Evolutionary conservation across 2,888 invertebrate genomes (phyloP).

Genomic region (Mactromeris polynyma): DNA sequence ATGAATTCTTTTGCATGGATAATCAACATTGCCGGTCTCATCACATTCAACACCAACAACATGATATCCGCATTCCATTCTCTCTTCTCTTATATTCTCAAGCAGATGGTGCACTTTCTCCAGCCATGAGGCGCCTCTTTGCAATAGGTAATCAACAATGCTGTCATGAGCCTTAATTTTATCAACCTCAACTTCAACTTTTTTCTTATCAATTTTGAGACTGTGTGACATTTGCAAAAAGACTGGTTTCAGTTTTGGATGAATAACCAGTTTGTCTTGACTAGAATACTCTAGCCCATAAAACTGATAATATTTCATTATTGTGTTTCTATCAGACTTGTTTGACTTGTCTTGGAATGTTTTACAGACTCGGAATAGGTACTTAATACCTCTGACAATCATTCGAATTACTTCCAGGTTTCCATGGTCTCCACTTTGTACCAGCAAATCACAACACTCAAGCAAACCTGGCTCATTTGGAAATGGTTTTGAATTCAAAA

Average conservation of each 20-base stretch:
- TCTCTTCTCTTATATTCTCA: conserved; percentile 25
- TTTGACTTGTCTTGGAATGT: conserved; percentile 52
- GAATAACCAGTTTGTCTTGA: conserved; percentile 50
- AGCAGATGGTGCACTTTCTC: conserved; percentile 25
- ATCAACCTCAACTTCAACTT: conserved; percentile 13
- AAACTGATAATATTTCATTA: conserved; percentile 64
- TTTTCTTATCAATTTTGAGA: conserved; percentile 27
- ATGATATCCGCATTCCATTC: conserved; percentile 26
- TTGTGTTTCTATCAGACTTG: conserved; percentile 54
- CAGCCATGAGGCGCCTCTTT: conserved; percentile 51
- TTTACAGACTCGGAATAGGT: conserved; percentile 63
- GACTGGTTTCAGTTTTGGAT: conserved; percentile 70
- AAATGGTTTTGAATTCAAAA: conserved; percentile 62
- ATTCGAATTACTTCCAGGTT: conserved; percentile 24
- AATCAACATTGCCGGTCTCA: conserved; percentile 21
- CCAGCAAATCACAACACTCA: conserved; percentile 72
- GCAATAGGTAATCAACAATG: conserved; percentile 53
- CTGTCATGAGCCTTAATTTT: conserved; percentile 36
- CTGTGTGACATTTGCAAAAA: conserved; percentile 57
- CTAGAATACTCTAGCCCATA: conserved; percentile 71
- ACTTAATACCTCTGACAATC: conserved; percentile 66
- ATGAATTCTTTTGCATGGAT: conserved; percentile 41
- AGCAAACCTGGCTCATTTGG: conserved; percentile 73
- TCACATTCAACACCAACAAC: conserved; percentile 40
- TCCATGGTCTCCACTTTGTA: conserved; percentile 24